Percentiles rank a stretch among this genome's conserved stretches.
phyloP scores from a whole-genome alignment of 2,113 vertebrate species.

The Hyperopisus bebe region DNA sequence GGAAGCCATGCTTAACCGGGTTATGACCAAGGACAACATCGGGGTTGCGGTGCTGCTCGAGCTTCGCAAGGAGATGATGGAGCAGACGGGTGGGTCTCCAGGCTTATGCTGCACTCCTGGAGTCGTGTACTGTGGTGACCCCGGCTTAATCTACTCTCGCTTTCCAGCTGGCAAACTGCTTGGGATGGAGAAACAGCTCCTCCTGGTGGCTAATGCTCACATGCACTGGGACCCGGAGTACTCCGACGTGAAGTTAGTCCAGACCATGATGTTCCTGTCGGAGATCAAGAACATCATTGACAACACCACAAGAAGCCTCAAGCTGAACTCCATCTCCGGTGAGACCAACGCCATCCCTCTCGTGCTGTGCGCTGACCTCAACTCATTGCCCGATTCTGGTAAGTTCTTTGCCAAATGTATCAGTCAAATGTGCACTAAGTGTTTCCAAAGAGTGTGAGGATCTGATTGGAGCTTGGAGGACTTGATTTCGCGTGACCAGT shows the following conservation, averaged over 20 bases:
- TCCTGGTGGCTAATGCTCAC: constrained; percentile 92
- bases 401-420: constrained; percentile 35
- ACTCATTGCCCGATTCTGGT: constrained; percentile 96
- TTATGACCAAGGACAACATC: constrained; percentile 98
- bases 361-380: constrained; percentile 94
- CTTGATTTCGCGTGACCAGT: background rate
- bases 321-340: constrained; percentile 73
- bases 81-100: constrained; percentile 77
- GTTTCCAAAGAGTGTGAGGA: background rate
- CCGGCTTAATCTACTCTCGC: background rate
- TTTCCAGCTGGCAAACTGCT: constrained; percentile 77
- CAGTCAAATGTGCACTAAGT: background rate
- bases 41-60: constrained; percentile 90
- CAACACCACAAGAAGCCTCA: constrained; percentile 87
- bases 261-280: constrained; percentile 98
- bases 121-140: background rate
- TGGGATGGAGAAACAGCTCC: constrained; percentile 87
- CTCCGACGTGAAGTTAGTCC: constrained; percentile 93
- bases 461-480: background rate
- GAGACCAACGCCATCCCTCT: constrained; percentile 89
- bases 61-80: constrained; percentile 87
- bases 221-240: constrained; percentile 99
- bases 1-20: constrained; percentile 97
- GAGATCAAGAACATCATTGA: constrained; percentile 97
- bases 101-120: background rate